Base-by-base conservation (phyloP, 2,888 invertebrate species). In the Dolichomitus sp. region DNA sequence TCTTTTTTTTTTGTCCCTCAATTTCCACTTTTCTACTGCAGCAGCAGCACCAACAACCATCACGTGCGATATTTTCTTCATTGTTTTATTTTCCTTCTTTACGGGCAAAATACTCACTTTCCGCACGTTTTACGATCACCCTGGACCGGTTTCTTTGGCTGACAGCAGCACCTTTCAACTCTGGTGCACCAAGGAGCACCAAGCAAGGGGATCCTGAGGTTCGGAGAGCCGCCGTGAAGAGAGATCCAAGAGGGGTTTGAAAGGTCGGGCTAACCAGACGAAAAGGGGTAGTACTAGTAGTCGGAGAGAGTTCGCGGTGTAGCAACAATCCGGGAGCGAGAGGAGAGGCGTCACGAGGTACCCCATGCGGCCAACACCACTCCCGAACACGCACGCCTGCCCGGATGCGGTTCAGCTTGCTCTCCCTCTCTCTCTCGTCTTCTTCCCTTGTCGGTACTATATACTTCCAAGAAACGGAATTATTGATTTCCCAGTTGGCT, bases 401-500 rank as follows among this genome's bases (percentile, higher is more conserved):
- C 79, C 74, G 78, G 70, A 76, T 83, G 83, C 66, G 78, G 57
- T 81, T 79, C 81, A 37, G 61, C 37, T 72, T 54, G 59, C 52
- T 17, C 66, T 69, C 61, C 59, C 54, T 69, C 66, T 59, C 74
- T 74, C 73, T 73, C 57, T 63, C 61, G n/a, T 63, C 75, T 82
- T 66, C 69, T 77, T 80, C 66, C 79, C 80, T 69, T 66, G 65
- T 45, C 63, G 79, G 45, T 76, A 23, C 74, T 78, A 54, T 78
- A 74, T 61, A 80, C 69, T 81, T 78, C 68, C 79, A 81, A 84
- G 84, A 83, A 83, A 84, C 85, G 81, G 84, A 85, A 85, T 85
- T 85, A 85, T 85, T 85, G 85, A 85, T 85, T 85, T 85, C 84
- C 84, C 85, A 84, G 84, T 80, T 85, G 83, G 81, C 77, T 83